Evolutionary conservation across 1,140 invertebrate species (phyloP), one percentile per base, ranked within the genome.

Genomic region (Aphidius gifuensis): DNA sequence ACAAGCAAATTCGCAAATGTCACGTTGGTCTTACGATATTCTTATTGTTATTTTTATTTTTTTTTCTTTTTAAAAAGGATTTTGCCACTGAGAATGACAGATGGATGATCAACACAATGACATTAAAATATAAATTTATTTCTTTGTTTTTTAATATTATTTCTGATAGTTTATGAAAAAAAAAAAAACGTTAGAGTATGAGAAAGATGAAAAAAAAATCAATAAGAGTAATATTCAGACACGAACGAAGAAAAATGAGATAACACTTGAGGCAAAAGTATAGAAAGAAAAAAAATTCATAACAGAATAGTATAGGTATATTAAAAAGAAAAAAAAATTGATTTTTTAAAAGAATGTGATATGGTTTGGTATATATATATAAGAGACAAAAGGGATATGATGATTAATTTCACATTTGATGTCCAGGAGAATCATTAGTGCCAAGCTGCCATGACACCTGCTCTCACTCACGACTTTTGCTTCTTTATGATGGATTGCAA

Each of bases 381-480:
- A 56, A 47, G 64, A 69, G 66, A 69, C 68, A 67, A 69, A 66
- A 62, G 53, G 62, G 43, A 23, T 23, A 23, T 23, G 60, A 71
- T 71, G 68, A 71, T 71, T 68, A 71, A 71, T 71, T 69, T 66
- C 47, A 64, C 56, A 54, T 60, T 61, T 58, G 59, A 43, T 57
- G 60, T 60, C 63, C 61, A 53, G 4, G 23, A 58, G 47, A 61
- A 67, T 71, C 68, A 71, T 71, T 69, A 71, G 64, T 64, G 64
- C 32, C 59, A 44, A 48, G 61, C 40, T 60, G 43, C 58, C 66
- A 70, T 70, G 68, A 70, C 70, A 71, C 70, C 70, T 71, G 68
- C 68, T 60, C 62, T 54, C 51, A 49, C 58, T 38, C 46, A 38
- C 23, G 23, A 23, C 23, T 23, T 45, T 54, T 55, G 16, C 9